These are phyloP conservation scores for Psittacara wagleri DNA, from an alignment of 2,113 vertebrate genomes.

Conservation along the genomic window DNA sequence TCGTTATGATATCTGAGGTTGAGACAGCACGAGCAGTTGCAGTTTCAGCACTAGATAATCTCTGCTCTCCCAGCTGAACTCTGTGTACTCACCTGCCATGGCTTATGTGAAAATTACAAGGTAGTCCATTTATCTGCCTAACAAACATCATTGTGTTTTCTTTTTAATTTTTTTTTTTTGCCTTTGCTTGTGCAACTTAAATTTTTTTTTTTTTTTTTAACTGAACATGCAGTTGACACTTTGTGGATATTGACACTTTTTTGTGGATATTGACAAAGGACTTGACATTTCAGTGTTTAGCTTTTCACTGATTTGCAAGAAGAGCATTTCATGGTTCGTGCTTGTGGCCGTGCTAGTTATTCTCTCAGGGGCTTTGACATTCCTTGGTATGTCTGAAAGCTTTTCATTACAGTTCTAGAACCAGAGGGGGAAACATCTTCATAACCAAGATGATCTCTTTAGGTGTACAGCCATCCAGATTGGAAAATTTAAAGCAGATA, in stretches of 20 bases:
- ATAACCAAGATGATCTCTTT: background rate
- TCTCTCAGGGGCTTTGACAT: background rate
- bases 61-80: background rate
- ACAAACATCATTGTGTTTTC: rapidly evolving
- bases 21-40: background rate
- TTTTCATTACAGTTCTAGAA: background rate
- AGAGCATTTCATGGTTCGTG: background rate
- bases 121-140: background rate
- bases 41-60: background rate
- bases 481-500: background rate
- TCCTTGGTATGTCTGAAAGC: background rate
- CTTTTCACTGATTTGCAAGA: background rate
- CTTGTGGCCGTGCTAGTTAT: background rate
- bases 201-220: background rate
- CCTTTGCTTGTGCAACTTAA: background rate
- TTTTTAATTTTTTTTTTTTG: background rate
- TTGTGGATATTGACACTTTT: background rate
- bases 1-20: background rate
- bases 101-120: background rate
- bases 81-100: rapidly evolving
- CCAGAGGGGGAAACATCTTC: background rate
- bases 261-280: background rate
- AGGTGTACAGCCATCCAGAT: background rate
- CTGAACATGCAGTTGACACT: background rate
- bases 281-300: background rate